Evolutionary conservation across 2,797 vertebrate species (phyloP).

Genomic region (Sphenodon punctatus): DNA sequence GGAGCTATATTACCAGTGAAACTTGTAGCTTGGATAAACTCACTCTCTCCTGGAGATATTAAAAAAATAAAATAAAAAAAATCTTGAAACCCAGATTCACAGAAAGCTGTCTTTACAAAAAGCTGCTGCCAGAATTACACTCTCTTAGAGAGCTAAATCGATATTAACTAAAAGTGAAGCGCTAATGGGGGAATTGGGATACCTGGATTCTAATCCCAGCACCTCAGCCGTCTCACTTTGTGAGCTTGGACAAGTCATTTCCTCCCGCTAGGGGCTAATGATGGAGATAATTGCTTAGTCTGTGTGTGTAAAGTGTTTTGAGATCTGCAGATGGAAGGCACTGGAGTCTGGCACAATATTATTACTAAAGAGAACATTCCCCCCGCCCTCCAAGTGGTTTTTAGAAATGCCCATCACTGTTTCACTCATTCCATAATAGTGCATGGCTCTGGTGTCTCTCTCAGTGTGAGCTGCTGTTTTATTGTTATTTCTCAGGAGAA

Average conservation of each 20-base stretch:
- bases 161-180: not conserved
- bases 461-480: not conserved
- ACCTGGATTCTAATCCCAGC: not conserved
- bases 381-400: not conserved
- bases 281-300: not conserved
- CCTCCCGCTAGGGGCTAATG: accelerated
- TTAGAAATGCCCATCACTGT: not conserved
- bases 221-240: accelerated
- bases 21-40: not conserved
- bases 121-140: not conserved
- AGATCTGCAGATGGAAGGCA: not conserved
- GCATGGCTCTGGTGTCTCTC: not conserved
- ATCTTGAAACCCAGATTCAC: not conserved
- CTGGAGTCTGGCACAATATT: not conserved
- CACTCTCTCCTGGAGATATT: not conserved
- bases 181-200: not conserved
- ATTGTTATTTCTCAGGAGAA: not conserved
- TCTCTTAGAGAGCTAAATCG: not conserved
- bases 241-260: accelerated
- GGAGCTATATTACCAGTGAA: not conserved
- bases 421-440: not conserved
- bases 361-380: not conserved
- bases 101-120: not conserved
- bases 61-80: too few species aligned
- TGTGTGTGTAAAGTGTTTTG: accelerated